These are phyloP conservation scores for Leuciscus idus DNA, from an alignment of 2,113 vertebrate genomes.

Conservation along the genomic window DNA sequence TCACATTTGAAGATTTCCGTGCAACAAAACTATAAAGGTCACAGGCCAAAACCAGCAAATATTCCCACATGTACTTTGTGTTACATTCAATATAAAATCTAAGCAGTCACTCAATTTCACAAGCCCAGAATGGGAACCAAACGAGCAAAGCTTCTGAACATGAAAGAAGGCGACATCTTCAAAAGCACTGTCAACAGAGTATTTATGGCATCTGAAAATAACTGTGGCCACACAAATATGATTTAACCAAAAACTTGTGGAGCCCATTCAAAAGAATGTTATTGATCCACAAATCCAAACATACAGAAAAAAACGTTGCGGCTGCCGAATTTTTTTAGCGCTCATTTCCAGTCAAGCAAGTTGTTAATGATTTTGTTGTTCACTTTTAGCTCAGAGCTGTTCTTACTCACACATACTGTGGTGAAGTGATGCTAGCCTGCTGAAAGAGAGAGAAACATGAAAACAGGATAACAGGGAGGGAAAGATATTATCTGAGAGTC, in stretches of 20 bases:
- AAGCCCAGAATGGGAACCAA: slow-evolving; percentile 45
- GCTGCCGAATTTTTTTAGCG: slow-evolving; percentile 48
- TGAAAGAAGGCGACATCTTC: slow-evolving; percentile 57
- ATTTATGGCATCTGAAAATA: slow-evolving; percentile 64
- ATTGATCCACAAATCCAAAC: slow-evolving; percentile 64
- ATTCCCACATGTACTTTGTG: slow-evolving; percentile 62
- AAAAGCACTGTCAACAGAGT: slow-evolving; percentile 69
- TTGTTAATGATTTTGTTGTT: slow-evolving; percentile 58
- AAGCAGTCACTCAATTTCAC: slow-evolving; percentile 63
- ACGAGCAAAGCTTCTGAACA: slow-evolving; percentile 62
- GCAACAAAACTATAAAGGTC: slow-evolving; percentile 60
- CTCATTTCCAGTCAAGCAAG: slow-evolving; percentile 61
- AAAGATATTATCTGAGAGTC: background rate
- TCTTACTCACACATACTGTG: slow-evolving; percentile 41
- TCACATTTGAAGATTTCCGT: slow-evolving; percentile 59
- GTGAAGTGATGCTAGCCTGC: slow-evolving; percentile 57
- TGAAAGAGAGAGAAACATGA: slow-evolving; percentile 48
- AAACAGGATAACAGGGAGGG: background rate
- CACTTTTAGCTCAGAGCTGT: slow-evolving; percentile 61
- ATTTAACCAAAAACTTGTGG: slow-evolving; percentile 61
- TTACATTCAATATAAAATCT: slow-evolving; percentile 46
- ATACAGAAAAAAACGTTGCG: background rate
- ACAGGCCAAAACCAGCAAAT: slow-evolving; percentile 67
- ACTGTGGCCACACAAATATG: slow-evolving; percentile 63
- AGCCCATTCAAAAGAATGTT: slow-evolving; percentile 55